Conservation (phyloP, 2,797 vertebrate genomes). For the Gastrophryne carolinensis region DNA sequence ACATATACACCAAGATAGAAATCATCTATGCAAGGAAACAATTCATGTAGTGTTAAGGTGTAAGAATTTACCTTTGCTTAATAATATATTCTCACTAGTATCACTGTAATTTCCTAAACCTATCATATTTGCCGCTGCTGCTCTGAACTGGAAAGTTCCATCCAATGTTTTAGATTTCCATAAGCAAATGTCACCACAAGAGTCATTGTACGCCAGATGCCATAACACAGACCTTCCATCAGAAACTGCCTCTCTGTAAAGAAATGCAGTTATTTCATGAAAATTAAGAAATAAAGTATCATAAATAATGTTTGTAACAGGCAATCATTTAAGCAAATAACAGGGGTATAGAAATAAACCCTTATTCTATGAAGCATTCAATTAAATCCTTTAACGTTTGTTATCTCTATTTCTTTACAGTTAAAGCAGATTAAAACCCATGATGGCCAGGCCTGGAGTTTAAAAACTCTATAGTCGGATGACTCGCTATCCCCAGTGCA, state of each 20-base stretch:
- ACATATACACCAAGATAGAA: too few relatives aligned
- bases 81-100: constrained; percentile 57
- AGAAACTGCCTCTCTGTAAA: not conserved
- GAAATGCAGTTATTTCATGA: not conserved
- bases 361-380: too few relatives aligned
- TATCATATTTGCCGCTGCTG: constrained; percentile 64
- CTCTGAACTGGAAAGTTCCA: constrained; percentile 70
- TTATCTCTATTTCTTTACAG: too few relatives aligned
- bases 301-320: too few relatives aligned
- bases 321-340: too few relatives aligned
- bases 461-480: too few relatives aligned
- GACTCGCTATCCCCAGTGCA: too few relatives aligned
- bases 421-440: too few relatives aligned
- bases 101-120: constrained; percentile 69
- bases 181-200: constrained; percentile 65
- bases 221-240: constrained; percentile 36
- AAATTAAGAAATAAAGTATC: not conserved
- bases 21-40: too few relatives aligned
- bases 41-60: not conserved
- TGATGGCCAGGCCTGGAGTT: too few relatives aligned
- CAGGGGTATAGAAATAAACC: too few relatives aligned
- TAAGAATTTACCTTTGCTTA: constrained; percentile 60
- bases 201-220: constrained; percentile 66
- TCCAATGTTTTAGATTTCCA: constrained; percentile 64
- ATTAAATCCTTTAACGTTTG: too few relatives aligned